Evolutionary conservation across 2,113 vertebrate species (phyloP).

Genomic region (Odobenus rosmarus): DNA sequence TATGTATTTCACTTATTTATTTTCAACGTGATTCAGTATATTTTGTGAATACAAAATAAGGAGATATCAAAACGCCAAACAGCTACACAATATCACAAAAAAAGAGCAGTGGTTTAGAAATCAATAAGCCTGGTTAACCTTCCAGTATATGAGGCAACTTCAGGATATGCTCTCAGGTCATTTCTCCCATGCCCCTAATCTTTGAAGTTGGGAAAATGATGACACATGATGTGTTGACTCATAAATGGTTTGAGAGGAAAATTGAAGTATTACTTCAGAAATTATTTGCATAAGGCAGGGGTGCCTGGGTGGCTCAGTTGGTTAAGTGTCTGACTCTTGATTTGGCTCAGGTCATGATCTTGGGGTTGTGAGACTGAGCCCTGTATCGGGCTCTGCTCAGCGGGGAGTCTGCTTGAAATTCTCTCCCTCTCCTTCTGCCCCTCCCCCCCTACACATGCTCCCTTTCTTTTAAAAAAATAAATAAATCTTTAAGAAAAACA

Average conservation of each 20-base stretch:
- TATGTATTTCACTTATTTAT: background rate
- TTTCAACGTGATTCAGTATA: background rate
- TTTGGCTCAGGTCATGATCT: background rate
- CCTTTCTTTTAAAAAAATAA: background rate
- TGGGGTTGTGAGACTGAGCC: background rate
- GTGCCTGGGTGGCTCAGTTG: background rate
- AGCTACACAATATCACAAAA: background rate
- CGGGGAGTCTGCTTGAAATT: no score
- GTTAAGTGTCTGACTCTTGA: background rate
- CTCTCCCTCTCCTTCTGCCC: no score
- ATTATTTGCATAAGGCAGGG: background rate
- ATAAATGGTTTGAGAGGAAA: background rate
- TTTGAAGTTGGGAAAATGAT: background rate
- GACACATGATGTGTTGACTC: background rate
- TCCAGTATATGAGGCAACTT: background rate
- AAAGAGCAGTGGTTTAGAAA: background rate
- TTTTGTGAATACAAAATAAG: background rate
- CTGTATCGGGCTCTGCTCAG: background rate
- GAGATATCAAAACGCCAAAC: background rate
- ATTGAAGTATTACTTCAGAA: background rate
- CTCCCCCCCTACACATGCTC: background rate
- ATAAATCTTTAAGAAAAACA: background rate
- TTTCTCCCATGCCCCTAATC: background rate
- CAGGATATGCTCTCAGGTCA: background rate
- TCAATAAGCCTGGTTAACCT: background rate